Conservation (phyloP, 2,888 invertebrate genomes). For the Leptogaster cylindrica region DNA sequence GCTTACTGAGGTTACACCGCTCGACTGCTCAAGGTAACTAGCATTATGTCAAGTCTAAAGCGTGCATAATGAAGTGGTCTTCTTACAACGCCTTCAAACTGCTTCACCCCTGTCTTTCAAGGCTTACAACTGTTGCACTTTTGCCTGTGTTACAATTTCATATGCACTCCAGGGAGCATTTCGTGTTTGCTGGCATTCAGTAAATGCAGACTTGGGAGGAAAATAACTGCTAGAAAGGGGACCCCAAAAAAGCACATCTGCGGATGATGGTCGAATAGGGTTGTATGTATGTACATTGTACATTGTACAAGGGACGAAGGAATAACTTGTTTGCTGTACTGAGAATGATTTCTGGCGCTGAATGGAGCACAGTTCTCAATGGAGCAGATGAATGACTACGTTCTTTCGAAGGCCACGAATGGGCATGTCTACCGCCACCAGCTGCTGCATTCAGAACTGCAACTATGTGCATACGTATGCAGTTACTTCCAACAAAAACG, state of each 20-base stretch:
- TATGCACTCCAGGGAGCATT: neutral
- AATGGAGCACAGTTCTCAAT: slow-evolving; percentile 28
- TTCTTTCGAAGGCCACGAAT: slow-evolving; percentile 21
- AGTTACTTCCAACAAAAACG: too few relatives aligned
- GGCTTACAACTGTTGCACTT: neutral
- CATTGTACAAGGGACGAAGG: neutral
- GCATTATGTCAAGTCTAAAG: slow-evolving; percentile 28
- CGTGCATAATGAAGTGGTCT: slow-evolving; percentile 39
- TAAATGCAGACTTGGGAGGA: slow-evolving; percentile 24
- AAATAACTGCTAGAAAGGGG: slow-evolving; percentile 14
- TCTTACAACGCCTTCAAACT: neutral
- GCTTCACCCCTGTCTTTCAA: neutral
- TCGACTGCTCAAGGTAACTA: slow-evolving; percentile 20
- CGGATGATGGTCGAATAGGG: neutral
- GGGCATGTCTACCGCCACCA: slow-evolving; percentile 16
- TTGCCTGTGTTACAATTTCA: neutral
- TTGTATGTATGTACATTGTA: too few relatives aligned
- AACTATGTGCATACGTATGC: too few relatives aligned
- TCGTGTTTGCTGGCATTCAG: neutral
- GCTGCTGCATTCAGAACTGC: too few relatives aligned
- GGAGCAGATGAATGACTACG: slow-evolving; percentile 31
- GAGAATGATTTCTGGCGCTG: slow-evolving; percentile 19
- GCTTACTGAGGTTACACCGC: neutral
- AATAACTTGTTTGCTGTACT: slow-evolving; percentile 9
- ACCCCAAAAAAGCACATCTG: neutral